Evolutionary conservation across 2,797 vertebrate genomes (phyloP).

Genomic region (Onychomys arenicola): DNA sequence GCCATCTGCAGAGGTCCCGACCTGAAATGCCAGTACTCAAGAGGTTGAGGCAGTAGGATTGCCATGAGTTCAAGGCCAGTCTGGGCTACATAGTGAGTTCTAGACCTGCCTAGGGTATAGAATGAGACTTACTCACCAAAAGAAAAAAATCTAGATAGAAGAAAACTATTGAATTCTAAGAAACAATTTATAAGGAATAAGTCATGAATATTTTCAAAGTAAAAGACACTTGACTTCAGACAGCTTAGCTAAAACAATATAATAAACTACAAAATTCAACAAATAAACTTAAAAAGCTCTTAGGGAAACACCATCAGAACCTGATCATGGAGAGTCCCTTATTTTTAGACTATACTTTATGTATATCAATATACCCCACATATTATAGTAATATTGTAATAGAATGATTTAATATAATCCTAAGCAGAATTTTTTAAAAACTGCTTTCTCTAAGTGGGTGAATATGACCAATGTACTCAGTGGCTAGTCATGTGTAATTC

Average conservation of each 20-base stretch:
- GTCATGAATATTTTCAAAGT: background rate
- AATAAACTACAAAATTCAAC: background rate
- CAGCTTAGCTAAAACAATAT: background rate
- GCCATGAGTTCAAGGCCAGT: background rate
- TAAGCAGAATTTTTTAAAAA: background rate
- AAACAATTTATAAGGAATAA: background rate
- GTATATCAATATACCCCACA: background rate
- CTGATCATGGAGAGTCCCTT: background rate
- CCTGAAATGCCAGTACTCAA: background rate
- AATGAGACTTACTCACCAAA: background rate
- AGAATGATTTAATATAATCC: background rate
- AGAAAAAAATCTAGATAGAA: background rate
- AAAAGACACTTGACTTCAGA: background rate
- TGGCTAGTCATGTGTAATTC: background rate
- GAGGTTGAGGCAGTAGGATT: background rate
- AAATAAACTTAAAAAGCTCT: slow-evolving; percentile 20
- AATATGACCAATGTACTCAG: background rate
- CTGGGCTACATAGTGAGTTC: background rate
- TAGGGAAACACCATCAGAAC: background rate
- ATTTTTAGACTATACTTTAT: background rate
- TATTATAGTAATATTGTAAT: background rate
- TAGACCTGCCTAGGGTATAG: background rate
- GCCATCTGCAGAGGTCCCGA: background rate
- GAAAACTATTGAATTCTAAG: slow-evolving; percentile 3
- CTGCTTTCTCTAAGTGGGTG: background rate